Conservation (phyloP, 1,140 invertebrate genomes). For the Leptoteleia sp. region DNA sequence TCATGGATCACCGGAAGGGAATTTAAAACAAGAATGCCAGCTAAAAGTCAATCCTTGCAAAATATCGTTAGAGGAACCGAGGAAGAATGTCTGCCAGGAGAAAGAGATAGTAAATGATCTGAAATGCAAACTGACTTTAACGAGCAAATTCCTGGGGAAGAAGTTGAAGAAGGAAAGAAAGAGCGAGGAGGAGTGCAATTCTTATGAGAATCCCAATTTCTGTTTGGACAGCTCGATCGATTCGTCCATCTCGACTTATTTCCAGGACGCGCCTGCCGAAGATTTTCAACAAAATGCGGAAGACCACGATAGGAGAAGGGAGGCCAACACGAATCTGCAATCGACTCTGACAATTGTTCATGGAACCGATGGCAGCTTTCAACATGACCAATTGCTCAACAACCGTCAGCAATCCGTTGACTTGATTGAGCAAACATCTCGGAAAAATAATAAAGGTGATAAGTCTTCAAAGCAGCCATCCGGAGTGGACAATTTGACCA, state of each 20-base stretch:
- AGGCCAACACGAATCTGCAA: neutral
- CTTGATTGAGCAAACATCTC: neutral
- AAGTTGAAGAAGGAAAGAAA: constrained; percentile 37
- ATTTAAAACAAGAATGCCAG: neutral
- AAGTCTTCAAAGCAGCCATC: constrained; percentile 60
- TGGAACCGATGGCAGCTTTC: neutral
- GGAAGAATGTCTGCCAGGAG: constrained; percentile 21
- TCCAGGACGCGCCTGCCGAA: constrained; percentile 61
- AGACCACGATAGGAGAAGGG: neutral
- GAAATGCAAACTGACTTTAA: constrained; percentile 70
- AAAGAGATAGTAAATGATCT: constrained; percentile 67
- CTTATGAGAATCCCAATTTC: constrained; percentile 79
- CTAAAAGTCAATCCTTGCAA: no score
- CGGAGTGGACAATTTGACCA: constrained; percentile 72
- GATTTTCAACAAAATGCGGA: constrained; percentile 15
- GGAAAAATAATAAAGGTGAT: neutral
- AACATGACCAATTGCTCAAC: neutral
- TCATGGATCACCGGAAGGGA: constrained; percentile 12
- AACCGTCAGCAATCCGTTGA: neutral
- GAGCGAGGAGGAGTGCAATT: constrained; percentile 54
- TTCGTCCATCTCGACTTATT: constrained; percentile 71
- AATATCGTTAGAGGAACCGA: neutral
- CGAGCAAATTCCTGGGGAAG: constrained; percentile 62
- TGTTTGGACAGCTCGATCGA: constrained; percentile 76
- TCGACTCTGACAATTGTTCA: constrained; percentile 23